These are phyloP conservation scores for Orchestia grillus DNA, from an alignment of 1,140 invertebrate genomes.

Conservation along the genomic window DNA sequence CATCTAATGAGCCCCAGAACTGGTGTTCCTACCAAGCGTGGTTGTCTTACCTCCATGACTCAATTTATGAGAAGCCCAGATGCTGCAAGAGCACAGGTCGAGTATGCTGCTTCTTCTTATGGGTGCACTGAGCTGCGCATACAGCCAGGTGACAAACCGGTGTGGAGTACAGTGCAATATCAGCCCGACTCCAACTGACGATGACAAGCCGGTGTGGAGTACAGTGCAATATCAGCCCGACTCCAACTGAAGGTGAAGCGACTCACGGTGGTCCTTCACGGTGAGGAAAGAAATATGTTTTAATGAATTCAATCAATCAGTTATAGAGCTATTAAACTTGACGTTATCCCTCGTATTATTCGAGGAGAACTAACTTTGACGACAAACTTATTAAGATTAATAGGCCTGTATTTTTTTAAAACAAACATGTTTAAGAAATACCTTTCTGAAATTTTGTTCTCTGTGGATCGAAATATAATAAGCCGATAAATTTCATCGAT, in stretches of 20 bases:
- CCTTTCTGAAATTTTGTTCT: too few relatives aligned
- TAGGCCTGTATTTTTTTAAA: too few relatives aligned
- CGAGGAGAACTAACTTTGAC: too few relatives aligned
- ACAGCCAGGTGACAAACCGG: background rate
- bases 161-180: background rate
- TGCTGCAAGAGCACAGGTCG: background rate
- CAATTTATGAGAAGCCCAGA: background rate
- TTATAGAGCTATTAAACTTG: background rate
- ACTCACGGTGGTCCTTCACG: background rate
- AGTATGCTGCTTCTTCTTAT: too few relatives aligned
- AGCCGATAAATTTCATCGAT: too few relatives aligned
- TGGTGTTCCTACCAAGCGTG: background rate
- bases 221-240: background rate
- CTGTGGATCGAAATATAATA: too few relatives aligned
- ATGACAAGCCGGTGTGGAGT: background rate
- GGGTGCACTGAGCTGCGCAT: too few relatives aligned
- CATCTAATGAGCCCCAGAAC: conserved; percentile 26
- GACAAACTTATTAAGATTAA: too few relatives aligned
- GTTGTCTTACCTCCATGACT: background rate
- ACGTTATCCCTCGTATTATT: too few relatives aligned
- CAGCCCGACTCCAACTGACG: background rate
- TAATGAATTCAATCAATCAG: background rate
- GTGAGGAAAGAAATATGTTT: background rate
- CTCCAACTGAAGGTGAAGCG: background rate
- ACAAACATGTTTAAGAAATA: too few relatives aligned